Percentiles rank a stretch among this genome's conserved stretches.
These are phyloP conservation scores for Cherax quadricarinatus DNA, from an alignment of 1,140 invertebrate genomes.

Conservation along the genomic window DNA sequence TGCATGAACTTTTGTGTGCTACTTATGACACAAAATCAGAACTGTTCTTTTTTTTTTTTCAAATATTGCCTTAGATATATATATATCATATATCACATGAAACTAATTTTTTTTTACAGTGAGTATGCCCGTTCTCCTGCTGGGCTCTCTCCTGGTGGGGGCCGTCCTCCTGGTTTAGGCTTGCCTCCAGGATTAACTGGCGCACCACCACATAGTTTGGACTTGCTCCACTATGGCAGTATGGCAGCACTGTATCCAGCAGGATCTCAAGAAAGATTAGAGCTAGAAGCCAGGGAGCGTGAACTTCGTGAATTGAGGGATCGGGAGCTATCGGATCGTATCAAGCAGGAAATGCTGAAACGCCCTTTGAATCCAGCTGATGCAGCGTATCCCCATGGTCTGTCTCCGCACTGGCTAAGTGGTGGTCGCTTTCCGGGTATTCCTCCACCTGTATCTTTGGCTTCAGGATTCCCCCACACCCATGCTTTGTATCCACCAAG, in stretches of 20 bases:
- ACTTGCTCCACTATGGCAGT: slow-evolving; percentile 77
- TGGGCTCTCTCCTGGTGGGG: slow-evolving; percentile 86
- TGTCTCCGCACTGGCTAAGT: slow-evolving; percentile 71
- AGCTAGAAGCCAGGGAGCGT: slow-evolving; percentile 84
- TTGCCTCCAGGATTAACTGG: slow-evolving; percentile 79
- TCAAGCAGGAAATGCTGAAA: slow-evolving; percentile 90
- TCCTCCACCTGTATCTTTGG: slow-evolving; percentile 77
- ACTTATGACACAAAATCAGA: too few relatives aligned
- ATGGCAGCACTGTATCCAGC: slow-evolving; percentile 77
- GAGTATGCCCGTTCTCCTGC: slow-evolving; percentile 93
- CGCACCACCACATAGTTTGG: slow-evolving; percentile 81
- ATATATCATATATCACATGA: too few relatives aligned
- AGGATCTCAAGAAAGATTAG: slow-evolving; percentile 85
- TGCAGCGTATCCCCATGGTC: slow-evolving; percentile 77
- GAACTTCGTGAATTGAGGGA: slow-evolving; percentile 85
- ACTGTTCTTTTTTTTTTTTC: too few relatives aligned
- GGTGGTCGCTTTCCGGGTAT: slow-evolving; percentile 74
- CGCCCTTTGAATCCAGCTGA: slow-evolving; percentile 77
- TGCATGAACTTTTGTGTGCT: too few relatives aligned
- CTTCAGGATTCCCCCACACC: slow-evolving; percentile 80
- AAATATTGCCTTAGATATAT: too few relatives aligned
- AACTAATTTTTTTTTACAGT: slow-evolving; percentile 73
- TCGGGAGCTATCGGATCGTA: slow-evolving; percentile 87
- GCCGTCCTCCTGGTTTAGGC: slow-evolving; percentile 77
- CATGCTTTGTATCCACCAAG: slow-evolving; percentile 78